Evolutionary conservation across 2,888 invertebrate genomes (phyloP).

Genomic region (Cataglyphis altisquamis): DNA sequence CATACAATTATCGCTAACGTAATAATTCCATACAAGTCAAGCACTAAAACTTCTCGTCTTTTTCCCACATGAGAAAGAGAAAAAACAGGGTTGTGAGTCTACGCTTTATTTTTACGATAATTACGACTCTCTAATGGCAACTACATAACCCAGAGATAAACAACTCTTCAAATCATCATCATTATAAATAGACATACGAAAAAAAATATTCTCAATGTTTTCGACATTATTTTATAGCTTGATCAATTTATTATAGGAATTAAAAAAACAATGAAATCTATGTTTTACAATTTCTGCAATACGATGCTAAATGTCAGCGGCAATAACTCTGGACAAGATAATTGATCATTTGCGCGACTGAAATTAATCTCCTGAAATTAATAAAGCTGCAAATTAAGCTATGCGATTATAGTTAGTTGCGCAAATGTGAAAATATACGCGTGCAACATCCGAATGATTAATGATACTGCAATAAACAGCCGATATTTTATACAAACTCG

Average conservation of each 20-base stretch:
- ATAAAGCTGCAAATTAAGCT: neutral
- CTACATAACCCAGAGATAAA: neutral
- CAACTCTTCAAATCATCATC: neutral
- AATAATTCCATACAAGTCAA: neutral
- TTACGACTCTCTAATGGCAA: neutral
- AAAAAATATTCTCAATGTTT: neutral
- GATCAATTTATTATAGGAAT: neutral
- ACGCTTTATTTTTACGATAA: neutral
- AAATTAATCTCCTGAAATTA: slow-evolving; percentile 11
- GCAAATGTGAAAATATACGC: neutral
- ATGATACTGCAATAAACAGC: neutral
- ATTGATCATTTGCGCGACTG: neutral
- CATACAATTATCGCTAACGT: neutral
- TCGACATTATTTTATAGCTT: neutral
- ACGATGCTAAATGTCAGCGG: neutral
- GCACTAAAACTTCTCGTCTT: neutral
- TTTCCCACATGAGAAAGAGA: neutral
- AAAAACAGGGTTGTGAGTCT: neutral
- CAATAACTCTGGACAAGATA: neutral
- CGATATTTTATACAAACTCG: neutral
- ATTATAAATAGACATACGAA: neutral
- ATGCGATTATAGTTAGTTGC: neutral
- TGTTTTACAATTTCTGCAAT: neutral
- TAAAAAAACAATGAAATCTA: neutral
- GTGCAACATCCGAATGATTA: neutral